Evolutionary conservation across 2,113 vertebrate genomes (phyloP).

Genomic region (Cryptotis parvus): DNA sequence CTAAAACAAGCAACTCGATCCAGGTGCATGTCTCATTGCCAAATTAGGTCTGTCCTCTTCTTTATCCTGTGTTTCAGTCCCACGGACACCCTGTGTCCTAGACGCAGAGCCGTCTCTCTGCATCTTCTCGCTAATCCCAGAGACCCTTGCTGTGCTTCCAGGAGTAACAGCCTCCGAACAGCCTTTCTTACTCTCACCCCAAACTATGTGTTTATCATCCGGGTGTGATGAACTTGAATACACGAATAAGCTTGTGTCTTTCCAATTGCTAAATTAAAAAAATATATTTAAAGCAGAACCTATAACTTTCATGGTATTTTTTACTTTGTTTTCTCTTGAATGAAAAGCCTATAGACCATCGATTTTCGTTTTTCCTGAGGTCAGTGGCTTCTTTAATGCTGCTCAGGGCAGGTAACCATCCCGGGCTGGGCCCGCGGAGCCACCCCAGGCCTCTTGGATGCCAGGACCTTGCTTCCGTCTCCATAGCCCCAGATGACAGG

Average conservation of each 20-base stretch:
- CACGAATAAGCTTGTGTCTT: background rate
- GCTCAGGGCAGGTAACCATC: background rate
- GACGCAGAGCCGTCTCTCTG: background rate
- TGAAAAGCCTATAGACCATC: background rate
- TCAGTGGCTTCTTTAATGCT: too few species aligned
- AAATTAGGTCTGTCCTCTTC: background rate
- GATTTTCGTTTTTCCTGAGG: too few species aligned
- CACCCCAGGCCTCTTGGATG: too few species aligned
- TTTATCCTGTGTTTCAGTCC: background rate
- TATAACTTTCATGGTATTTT: background rate
- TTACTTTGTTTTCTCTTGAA: constrained; percentile 34
- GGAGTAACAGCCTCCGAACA: background rate
- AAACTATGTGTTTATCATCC: background rate
- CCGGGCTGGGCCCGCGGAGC: too few species aligned
- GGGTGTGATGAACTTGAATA: background rate
- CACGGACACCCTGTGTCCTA: background rate
- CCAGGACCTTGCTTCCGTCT: too few species aligned
- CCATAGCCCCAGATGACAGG: background rate
- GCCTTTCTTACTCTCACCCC: background rate
- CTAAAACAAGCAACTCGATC: background rate
- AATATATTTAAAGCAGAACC: background rate
- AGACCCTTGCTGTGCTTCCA: background rate
- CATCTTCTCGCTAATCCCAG: background rate
- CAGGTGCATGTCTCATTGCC: background rate
- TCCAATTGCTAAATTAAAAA: background rate